A percentile compares a stretch with the other conserved stretches of the same genome.
Evolutionary conservation across 1,140 invertebrate genomes (phyloP).

Genomic region (Brachionus rotundiformis): DNA sequence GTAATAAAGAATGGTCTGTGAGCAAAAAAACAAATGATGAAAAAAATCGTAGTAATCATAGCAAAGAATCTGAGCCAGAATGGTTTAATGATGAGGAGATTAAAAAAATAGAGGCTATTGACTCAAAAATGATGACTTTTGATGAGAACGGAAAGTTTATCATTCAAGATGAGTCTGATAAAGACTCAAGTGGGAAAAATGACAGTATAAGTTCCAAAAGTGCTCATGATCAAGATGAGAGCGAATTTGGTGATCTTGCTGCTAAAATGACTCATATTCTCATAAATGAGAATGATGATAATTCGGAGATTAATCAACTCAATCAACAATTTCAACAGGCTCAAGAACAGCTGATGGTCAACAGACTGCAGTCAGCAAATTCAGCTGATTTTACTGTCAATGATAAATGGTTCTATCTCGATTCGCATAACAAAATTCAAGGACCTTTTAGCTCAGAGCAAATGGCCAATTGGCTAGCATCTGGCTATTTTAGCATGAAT

Average conservation of each 20-base stretch:
- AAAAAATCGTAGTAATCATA: conserved; percentile 3
- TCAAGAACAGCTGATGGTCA: background rate
- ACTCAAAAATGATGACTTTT: background rate
- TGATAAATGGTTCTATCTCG: conserved; percentile 25
- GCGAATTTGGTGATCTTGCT: background rate
- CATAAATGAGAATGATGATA: background rate
- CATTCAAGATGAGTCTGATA: background rate
- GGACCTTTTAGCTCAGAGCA: conserved; percentile 35
- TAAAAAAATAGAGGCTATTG: background rate
- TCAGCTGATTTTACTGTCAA: conserved; percentile 55
- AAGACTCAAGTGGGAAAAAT: background rate
- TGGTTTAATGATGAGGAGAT: conserved; percentile 14
- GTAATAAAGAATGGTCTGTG: background rate
- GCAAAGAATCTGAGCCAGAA: background rate
- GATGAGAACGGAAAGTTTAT: conserved; percentile 32
- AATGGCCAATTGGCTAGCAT: conserved; percentile 42
- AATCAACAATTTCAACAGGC: background rate
- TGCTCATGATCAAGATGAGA: background rate
- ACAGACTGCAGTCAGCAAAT: background rate
- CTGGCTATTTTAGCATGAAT: conserved; percentile 46
- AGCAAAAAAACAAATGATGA: background rate
- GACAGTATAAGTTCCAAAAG: background rate
- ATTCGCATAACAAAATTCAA: conserved; percentile 39
- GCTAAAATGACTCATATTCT: background rate
- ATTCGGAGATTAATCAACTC: background rate